Evolutionary conservation across 1,140 invertebrate species (phyloP), one percentile per base, ranked within the genome.

Genomic region (Drosophila insularis): DNA sequence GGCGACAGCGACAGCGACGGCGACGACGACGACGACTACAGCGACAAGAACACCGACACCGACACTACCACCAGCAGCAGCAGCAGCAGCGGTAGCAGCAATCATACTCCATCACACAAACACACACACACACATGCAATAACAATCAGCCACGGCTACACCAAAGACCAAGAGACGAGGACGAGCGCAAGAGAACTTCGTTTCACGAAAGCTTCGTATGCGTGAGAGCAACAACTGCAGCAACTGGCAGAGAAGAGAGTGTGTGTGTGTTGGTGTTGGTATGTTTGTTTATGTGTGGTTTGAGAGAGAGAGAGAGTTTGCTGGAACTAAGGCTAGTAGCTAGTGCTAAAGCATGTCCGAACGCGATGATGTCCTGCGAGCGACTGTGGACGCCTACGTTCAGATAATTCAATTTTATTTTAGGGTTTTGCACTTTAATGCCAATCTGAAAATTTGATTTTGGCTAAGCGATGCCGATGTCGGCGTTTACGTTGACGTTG

Each of bases 341-440:
- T 59, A 79, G 67, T 50, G 63, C 58, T 73, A 63, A 63, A 68
- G 63, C 68, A 60, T 69, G 89, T 91, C 90, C 90, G 80, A 87
- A 77, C 89, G 68, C 80, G 82, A 80, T 82, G 75, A 91, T 91
- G 90, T 91, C 90, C 90, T 91, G 90, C 80, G 89, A 89, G 75
- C 90, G 90, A 91, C 90, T 91, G 90, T 82, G 78, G 73, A 73
- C 80, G 75, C 84, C 74, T 69, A 77, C 78, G 78, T 81, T 74
- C 70, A 82, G 80, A 90, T 91, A 91, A 91, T 91, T 91, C 90
- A 91, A 91, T 91, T 91, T 91, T 86, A 91, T 91, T 91, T 91
- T 81, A 86, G 81, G 89, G 71, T 80, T 89, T 89, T 91, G 82
- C 85, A 91, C 89, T 89, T 91, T 91, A 90, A 91, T 91, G 89